These are phyloP conservation scores for Leucosticte australis DNA, from an alignment of 2,113 vertebrate genomes.

Conservation along the genomic window DNA sequence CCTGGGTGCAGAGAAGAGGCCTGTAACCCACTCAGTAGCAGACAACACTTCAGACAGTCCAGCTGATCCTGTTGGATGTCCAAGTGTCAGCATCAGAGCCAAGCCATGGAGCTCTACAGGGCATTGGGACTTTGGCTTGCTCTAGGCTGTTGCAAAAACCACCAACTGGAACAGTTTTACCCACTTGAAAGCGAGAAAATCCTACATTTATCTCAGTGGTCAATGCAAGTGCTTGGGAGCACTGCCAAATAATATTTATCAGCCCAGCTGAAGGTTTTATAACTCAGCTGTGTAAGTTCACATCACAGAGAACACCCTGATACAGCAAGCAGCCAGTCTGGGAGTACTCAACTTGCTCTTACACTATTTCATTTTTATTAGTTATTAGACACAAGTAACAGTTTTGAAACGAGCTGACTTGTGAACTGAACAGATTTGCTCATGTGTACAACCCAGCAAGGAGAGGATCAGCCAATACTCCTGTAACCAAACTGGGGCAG, in stretches of 20 bases:
- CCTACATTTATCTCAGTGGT: not conserved
- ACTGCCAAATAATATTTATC: not conserved
- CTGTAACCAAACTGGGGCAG: not conserved
- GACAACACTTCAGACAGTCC: not conserved
- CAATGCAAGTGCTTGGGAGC: not conserved
- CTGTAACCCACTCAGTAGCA: not conserved
- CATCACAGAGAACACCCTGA: not conserved
- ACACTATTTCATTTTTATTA: not conserved
- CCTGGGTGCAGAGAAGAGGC: not conserved
- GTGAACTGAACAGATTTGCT: not conserved
- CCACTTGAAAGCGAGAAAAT: not conserved
- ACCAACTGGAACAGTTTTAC: not conserved
- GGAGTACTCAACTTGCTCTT: not conserved
- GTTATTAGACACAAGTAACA: not conserved
- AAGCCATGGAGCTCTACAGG: not conserved
- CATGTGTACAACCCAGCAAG: not conserved
- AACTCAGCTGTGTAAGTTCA: not conserved
- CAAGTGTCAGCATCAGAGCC: not conserved
- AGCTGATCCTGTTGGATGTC: not conserved
- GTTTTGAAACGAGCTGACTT: not conserved
- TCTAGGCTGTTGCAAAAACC: not conserved
- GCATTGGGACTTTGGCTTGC: not conserved
- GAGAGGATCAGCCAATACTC: not conserved
- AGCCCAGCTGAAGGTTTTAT: not conserved
- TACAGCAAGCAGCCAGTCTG: not conserved